phyloP scores from a whole-genome alignment of 2,888 invertebrate species.

The Caenorhabditis angaria region DNA sequence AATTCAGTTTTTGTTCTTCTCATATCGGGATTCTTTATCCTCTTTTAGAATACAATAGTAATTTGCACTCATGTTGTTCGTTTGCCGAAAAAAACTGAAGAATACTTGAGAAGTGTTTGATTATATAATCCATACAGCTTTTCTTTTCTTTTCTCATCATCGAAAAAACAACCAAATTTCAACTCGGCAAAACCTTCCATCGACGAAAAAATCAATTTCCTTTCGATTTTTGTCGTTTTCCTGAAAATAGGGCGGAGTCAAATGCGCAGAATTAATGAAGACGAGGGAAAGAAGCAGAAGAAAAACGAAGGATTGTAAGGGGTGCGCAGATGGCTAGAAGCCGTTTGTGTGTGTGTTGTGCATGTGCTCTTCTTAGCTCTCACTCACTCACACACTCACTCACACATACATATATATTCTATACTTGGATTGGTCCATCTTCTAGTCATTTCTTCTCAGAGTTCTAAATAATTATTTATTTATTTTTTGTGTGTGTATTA shows the following conservation, averaged over 20 bases:
- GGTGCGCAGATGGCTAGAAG: conserved; percentile 1
- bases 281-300: background rate
- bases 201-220: background rate
- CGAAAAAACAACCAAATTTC: too few species aligned
- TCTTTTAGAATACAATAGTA: too few species aligned
- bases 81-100: too few species aligned
- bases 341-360: conserved; percentile 3
- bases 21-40: too few species aligned
- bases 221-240: background rate
- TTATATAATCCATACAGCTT: background rate
- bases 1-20: too few species aligned
- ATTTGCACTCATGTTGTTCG: too few species aligned
- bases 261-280: conserved; percentile 3
- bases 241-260: background rate
- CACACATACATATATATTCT: background rate
- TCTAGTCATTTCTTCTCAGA: background rate
- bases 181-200: background rate
- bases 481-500: conserved; percentile 1
- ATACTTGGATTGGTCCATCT: background rate
- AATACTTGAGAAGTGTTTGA: too few species aligned
- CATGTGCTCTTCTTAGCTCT: background rate
- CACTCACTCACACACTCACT: too few species aligned
- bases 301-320: background rate
- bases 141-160: background rate
- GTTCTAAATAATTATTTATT: background rate